These are phyloP conservation scores for Lucilia sericata DNA, from an alignment of 1,140 invertebrate species.

Conservation along the genomic window DNA sequence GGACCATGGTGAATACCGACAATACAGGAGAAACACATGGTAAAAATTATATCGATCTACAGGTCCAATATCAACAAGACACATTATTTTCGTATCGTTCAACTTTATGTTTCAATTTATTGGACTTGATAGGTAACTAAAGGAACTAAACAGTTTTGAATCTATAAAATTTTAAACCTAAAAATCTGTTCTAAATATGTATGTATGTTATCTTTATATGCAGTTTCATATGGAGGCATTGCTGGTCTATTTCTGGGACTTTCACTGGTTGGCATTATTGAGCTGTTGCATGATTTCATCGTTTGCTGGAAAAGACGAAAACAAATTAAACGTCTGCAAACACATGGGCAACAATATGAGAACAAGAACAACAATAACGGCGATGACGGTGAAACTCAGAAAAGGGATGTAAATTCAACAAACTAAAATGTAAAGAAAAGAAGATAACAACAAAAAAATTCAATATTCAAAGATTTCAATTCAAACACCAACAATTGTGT, in stretches of 20 bases:
- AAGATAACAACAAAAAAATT: too few relatives aligned
- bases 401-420: too few relatives aligned
- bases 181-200: too few relatives aligned
- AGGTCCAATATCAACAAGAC: conserved; percentile 60
- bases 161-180: background rate
- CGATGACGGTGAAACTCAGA: too few relatives aligned
- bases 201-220: too few relatives aligned
- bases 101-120: too few relatives aligned
- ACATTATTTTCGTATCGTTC: conserved; percentile 57
- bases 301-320: conserved; percentile 49
- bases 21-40: background rate
- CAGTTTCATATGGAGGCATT: conserved; percentile 61
- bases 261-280: conserved; percentile 55
- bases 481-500: too few relatives aligned
- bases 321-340: too few relatives aligned
- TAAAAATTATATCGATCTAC: conserved; percentile 49
- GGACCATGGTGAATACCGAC: conserved; percentile 56
- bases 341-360: too few relatives aligned
- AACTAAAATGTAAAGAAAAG: too few relatives aligned
- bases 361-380: too few relatives aligned
- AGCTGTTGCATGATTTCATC: conserved; percentile 53
- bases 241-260: conserved; percentile 59
- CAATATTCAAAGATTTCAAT: too few relatives aligned
- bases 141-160: background rate
- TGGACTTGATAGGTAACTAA: conserved; percentile 47